Base-by-base conservation (phyloP, 2,113 vertebrate species). In the Syngnathoides biaculeatus region DNA sequence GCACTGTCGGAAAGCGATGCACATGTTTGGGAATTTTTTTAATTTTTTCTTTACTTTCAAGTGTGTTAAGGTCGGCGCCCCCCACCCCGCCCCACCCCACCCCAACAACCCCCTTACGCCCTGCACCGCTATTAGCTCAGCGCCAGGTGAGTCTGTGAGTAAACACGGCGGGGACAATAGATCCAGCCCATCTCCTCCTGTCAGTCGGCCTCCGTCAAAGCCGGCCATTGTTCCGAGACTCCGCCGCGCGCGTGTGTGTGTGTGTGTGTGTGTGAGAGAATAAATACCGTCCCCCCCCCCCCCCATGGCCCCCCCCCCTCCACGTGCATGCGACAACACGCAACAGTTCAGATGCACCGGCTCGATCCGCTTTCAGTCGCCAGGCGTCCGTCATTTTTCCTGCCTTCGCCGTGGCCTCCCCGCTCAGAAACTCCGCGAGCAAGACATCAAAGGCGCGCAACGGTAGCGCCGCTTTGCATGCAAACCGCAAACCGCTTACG, bases 111-210 rank as follows among this genome's bases (percentile, higher is more conserved):
- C n/a, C n/a, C n/a, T n/a, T n/a, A n/a, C n/a, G n/a, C 53, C 27
- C 73, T 80, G 77, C 84, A 82, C 83, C 88, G 83, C 77, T 89
- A 82, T 89, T 89, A 89, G 84, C 87, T 88, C 89, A 89, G 88
- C 88, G 89, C 88, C 89, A 87, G 84, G 77, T 82, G 87, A 82
- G 79, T 86, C 84, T 86, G 78, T 86, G 80, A 88, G 87, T 83
- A 91, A 92, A 92, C 82, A 92, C 10, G 77, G 71, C 59, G 78
- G 30, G 30, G 61, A 91, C 90, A 92, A 92, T 92, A 81, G 87
- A 57, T 73, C 60, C 76, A 79, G 79, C 85, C 89, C 86, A 89
- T 87, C 89, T 84, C 84, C 83, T 82, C 77, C 81, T 84, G 71
- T 77, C 75, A 48, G 81, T 78, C 81, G n/a, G 15, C 65, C 82